Base-by-base conservation (phyloP, 1,140 invertebrate genomes). In the Procambarus clarkii region DNA sequence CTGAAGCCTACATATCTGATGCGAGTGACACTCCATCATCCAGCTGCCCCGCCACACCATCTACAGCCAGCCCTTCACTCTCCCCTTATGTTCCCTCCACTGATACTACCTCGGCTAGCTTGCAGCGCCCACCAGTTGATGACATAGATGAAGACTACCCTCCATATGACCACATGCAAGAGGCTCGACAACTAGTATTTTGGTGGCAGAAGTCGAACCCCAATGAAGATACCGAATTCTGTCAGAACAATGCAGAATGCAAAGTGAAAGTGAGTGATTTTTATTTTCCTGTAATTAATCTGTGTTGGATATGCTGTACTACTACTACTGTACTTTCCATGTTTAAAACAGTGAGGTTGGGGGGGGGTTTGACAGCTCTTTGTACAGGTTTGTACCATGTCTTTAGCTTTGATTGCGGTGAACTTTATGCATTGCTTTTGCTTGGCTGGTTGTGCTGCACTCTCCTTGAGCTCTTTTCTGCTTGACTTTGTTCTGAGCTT, bases 161-260 rank as follows among this genome's bases (percentile, higher is more conserved):
- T 3, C 82, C 71, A 0, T 91, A 91, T 83, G 90, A 91, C 48
- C 88, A 91, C 58, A 89, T 93, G 90, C 84, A 82, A 48, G 91
- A 92, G 60, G 92, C 92, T 3, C 85, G 92, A 3, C 82, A 89
- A 58, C 71, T 92, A 54, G 92, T 93, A 21, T 93, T 92, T 69
- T 93, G 92, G 92, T 93, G 92, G 92, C 85, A 91, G 54, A 83
- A 86, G 58, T 50, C 69, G 50, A 88, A 81, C 18, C 71, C 74
- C 18, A 64, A 45, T n/a, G 86, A 92, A 13, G 85, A 91, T 58
- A 86, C 89, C 0, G 91, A 92, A 21, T 92, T 92, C 46, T 92
- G 91, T 46, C 81, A 78, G n/a, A 87, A 92, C 76, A 84, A 60
- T 44, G 60, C 91, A 5, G 91, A 92, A 69, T 92, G 91, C 45